Evolutionary conservation across 2,797 vertebrate genomes (phyloP), one percentile per base, ranked within the genome.

Genomic region (Diplodus puntazzo): DNA sequence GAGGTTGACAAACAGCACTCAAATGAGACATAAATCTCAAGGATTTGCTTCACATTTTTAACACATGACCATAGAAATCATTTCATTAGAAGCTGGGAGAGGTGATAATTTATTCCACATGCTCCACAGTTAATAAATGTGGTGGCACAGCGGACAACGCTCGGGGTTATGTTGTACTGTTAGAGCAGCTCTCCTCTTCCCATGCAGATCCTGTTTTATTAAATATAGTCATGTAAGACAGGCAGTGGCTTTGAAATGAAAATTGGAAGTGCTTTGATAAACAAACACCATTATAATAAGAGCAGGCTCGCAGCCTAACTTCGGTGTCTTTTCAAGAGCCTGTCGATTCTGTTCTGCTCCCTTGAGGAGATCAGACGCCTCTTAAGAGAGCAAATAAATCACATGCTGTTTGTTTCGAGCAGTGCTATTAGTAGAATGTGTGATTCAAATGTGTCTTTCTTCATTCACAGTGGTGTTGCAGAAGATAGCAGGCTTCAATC

Each of bases 101-200:
- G 65, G 73, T 74, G 76, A 62, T 79, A 54, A 90, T 85, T 75
- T 64, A 53, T 58, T 81, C 70, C 87, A 86, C 59, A 66, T 87
- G 87, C 34, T 62, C 79, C 50, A 59, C 50, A 81, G 73, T 61
- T 80, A 63, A 80, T 87, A 75, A 77, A 83, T 65, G 25, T 63
- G 27, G 69, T 1, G 54, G 57, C 2, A 10, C 23, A 66, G 62
- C 14, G 52, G 79, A 73, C 67, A 55, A 30, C 7, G 42, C 42
- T 18, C n/a, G 12, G 34, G 49, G 68, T 25, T 67, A 57, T 34
- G 11, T 76, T 69, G 48, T 45, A 77, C 67, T 73, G 45, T 66
- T 25, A 34, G 5, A 68, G 3, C 11, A 21, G 20, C 48, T 23
- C 13, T 73, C 25, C 58, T 69, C 53, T 12, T 63, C 5, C 13